Conservation (phyloP, 2,888 invertebrate species). For the Chaetogeoica ovagalla region DNA sequence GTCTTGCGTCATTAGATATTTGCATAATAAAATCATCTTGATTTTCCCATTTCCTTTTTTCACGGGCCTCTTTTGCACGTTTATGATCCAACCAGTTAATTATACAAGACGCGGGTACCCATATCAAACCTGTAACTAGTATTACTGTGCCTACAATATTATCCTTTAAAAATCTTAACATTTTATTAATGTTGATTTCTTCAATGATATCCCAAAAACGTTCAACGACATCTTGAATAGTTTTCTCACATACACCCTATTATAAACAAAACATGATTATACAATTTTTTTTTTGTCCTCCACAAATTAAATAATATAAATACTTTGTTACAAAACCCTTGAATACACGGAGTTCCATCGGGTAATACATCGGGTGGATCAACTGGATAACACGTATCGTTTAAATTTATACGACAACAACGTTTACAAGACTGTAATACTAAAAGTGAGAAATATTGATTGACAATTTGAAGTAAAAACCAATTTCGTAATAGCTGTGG, state of each 20-base stretch:
- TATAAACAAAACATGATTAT: constrained; percentile 55
- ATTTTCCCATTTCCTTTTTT: constrained; percentile 38
- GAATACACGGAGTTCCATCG: constrained; percentile 93
- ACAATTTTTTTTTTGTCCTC: neutral
- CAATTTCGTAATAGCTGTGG: neutral
- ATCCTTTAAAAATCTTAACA: constrained; percentile 83
- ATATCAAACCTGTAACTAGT: constrained; percentile 84
- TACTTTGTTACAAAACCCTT: constrained; percentile 94
- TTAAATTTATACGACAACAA: constrained; percentile 88
- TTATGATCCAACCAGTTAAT: constrained; percentile 76
- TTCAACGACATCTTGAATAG: constrained; percentile 92
- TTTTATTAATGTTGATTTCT: constrained; percentile 92
- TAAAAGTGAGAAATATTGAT: constrained; percentile 60
- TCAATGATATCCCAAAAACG: constrained; percentile 97
- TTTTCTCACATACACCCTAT: constrained; percentile 91
- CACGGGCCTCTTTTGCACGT: constrained; percentile 58
- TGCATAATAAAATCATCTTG: constrained; percentile 39
- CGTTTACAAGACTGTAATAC: constrained; percentile 91
- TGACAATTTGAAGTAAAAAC: neutral
- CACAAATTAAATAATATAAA: constrained; percentile 20
- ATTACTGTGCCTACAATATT: constrained; percentile 94
- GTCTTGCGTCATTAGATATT: constrained; percentile 41
- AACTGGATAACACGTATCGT: constrained; percentile 88
- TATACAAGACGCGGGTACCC: constrained; percentile 92
- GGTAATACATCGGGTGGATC: constrained; percentile 85